phyloP scores from a whole-genome alignment of 23 tunicate genomes.

The Ciona savignyi region DNA sequence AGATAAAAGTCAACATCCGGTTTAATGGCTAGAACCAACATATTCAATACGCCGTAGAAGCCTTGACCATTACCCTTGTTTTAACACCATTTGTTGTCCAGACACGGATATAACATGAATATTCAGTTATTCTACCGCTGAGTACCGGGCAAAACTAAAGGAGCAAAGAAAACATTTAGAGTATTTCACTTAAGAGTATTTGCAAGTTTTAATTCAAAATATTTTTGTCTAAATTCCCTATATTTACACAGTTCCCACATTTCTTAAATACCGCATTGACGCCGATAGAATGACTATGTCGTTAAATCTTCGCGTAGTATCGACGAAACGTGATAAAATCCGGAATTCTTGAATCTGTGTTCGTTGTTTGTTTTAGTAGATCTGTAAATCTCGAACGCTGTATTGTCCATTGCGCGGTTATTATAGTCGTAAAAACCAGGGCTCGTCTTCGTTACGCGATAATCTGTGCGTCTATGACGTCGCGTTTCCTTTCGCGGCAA shows the following conservation, averaged over 20 bases:
- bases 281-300: not conserved
- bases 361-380: not conserved
- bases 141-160: too few relatives aligned
- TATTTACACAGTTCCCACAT: not conserved
- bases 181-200: too few relatives aligned
- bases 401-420: not conserved
- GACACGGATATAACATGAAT: too few relatives aligned
- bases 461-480: not conserved
- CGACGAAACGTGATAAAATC: not conserved
- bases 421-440: not conserved
- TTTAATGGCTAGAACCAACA: too few relatives aligned
- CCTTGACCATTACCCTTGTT: too few relatives aligned
- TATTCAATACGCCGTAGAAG: too few relatives aligned
- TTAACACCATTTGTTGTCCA: too few relatives aligned
- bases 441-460: not conserved
- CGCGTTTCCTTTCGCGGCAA: not conserved
- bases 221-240: too few relatives aligned
- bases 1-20: too few relatives aligned
- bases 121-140: too few relatives aligned
- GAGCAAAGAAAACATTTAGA: too few relatives aligned
- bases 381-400: not conserved
- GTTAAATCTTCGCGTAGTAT: not conserved
- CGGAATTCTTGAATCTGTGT: not conserved
- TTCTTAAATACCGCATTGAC: not conserved
- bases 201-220: too few relatives aligned